Conservation (phyloP, 2,797 vertebrate species). For the Meda fulgida region DNA sequence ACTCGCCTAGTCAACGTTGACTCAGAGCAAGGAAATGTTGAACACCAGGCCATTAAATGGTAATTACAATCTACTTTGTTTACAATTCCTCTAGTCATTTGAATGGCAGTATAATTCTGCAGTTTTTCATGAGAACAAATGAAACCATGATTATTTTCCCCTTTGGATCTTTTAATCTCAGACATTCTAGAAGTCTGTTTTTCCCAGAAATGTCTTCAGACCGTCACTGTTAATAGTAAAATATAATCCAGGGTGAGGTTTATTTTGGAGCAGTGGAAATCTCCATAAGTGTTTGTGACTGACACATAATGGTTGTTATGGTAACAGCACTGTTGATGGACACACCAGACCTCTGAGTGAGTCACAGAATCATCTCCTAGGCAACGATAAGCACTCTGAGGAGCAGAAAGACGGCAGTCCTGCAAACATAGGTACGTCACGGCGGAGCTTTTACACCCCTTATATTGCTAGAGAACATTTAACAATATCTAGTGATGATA, state of each 20-base stretch:
- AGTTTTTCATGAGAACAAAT: neutral
- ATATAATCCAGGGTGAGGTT: neutral
- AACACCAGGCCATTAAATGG: constrained; percentile 83
- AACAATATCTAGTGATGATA: too few species aligned
- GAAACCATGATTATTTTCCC: neutral
- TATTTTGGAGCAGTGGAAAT: neutral
- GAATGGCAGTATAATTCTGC: neutral
- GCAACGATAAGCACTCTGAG: constrained; percentile 57
- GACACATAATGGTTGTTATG: constrained; percentile 50
- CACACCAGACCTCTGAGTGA: constrained; percentile 83
- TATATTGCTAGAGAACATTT: neutral
- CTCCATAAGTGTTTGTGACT: constrained; percentile 9
- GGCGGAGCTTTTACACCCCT: neutral
- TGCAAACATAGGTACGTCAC: constrained; percentile 32
- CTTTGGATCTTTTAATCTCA: neutral
- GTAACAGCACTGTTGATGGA: constrained; percentile 78
- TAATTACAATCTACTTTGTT: constrained; percentile 77
- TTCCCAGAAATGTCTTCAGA: neutral
- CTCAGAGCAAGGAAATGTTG: constrained; percentile 83
- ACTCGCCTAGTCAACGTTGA: constrained; percentile 90
- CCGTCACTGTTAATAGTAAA: neutral
- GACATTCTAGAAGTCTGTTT: neutral
- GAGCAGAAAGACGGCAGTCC: constrained; percentile 28
- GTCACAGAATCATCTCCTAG: constrained; percentile 83
- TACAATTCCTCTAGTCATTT: neutral